Evolutionary conservation across 2,113 vertebrate species (phyloP).

Genomic region (Zootoca vivipara): DNA sequence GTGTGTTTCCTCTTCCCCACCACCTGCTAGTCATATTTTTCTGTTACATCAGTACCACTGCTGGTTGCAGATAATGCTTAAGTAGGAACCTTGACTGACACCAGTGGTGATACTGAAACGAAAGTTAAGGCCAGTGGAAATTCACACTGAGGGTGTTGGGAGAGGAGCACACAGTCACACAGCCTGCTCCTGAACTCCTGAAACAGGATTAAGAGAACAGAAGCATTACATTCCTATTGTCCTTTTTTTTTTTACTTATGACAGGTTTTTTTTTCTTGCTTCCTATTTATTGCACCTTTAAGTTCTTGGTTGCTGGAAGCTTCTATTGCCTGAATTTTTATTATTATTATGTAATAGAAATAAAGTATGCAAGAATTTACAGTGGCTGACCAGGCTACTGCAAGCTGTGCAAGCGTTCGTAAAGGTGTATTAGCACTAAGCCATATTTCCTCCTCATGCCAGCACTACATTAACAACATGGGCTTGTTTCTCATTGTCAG

Average conservation of each 20-base stretch:
- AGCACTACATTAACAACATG: neutral
- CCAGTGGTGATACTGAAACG: neutral
- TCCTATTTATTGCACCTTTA: constrained; percentile 59
- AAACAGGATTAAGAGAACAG: neutral
- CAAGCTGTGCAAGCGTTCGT: neutral
- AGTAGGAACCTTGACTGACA: neutral
- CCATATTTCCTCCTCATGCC: neutral
- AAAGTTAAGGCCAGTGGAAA: neutral
- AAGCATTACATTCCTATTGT: neutral
- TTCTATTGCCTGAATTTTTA: constrained; percentile 59
- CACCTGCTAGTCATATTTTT: neutral
- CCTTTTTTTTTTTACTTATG: neutral
- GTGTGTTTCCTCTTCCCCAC: neutral
- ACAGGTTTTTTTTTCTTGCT: constrained; percentile 26
- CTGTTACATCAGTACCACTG: neutral
- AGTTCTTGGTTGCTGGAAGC: constrained; percentile 64
- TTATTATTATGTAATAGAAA: neutral
- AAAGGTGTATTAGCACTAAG: neutral
- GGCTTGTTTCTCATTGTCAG: neutral
- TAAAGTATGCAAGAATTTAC: neutral
- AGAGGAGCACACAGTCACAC: neutral
- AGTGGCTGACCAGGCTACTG: accelerated
- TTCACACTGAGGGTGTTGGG: too few relatives aligned
- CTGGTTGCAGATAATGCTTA: neutral
- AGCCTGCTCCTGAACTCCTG: neutral